Conservation (phyloP, 1,140 invertebrate species). For the Saccostrea echinata region DNA sequence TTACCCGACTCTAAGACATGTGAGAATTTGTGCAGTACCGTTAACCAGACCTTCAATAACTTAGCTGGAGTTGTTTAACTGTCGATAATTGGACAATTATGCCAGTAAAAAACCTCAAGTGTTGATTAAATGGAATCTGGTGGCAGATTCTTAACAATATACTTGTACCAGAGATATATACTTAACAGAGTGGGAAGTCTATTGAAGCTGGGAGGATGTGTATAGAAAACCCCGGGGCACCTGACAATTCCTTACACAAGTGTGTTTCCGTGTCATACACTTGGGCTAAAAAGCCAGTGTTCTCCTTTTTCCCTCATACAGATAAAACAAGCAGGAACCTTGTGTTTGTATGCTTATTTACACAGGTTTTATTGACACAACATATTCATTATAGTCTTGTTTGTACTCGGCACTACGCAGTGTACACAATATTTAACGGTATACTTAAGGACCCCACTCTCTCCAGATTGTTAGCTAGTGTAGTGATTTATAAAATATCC, state of each 20-base stretch:
- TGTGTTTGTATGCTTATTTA: neutral
- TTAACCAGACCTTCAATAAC: slow-evolving; percentile 1
- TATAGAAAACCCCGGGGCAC: neutral
- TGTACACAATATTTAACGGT: slow-evolving; percentile 13
- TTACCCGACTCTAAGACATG: neutral
- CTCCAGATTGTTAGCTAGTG: neutral
- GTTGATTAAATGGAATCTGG: neutral
- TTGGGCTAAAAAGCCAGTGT: neutral
- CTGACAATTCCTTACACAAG: neutral
- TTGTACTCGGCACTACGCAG: neutral
- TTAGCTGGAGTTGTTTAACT: neutral
- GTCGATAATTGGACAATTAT: slow-evolving; percentile 11
- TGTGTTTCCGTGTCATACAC: neutral
- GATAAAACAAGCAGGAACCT: neutral
- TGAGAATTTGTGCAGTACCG: neutral
- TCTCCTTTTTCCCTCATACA: neutral
- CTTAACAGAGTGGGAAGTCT: neutral
- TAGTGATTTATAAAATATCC: neutral
- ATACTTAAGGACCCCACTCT: neutral
- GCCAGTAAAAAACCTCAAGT: neutral
- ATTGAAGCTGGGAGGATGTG: neutral
- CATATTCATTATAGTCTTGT: neutral
- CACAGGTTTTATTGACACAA: neutral
- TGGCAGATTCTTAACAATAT: neutral
- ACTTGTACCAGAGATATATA: neutral